These are phyloP conservation scores for Hydrotaea cyrtoneurina DNA, from an alignment of 2,888 invertebrate genomes.

Conservation along the genomic window DNA sequence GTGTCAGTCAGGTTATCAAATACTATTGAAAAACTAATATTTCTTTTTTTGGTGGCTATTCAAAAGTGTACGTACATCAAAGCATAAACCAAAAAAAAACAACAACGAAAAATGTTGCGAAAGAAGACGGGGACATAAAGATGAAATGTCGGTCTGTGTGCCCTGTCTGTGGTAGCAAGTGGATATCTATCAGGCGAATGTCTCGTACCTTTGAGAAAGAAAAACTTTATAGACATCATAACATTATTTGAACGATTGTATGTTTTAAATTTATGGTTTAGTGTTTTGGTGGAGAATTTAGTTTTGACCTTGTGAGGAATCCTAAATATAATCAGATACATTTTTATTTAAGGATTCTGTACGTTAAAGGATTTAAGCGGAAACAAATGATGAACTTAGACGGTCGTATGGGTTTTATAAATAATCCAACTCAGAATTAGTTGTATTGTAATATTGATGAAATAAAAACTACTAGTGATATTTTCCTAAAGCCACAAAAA, in stretches of 20 bases:
- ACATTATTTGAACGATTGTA: not conserved
- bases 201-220: not conserved
- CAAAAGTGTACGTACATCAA: not conserved
- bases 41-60: slow-evolving; percentile 76
- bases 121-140: slow-evolving; percentile 30
- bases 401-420: too few species aligned
- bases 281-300: not conserved
- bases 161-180: not conserved
- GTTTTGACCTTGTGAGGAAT: too few species aligned
- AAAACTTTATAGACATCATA: slow-evolving; percentile 48
- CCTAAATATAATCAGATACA: too few species aligned
- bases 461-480: too few species aligned
- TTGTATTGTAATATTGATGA: too few species aligned
- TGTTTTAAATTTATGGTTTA: slow-evolving; percentile 29
- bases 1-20: slow-evolving; percentile 74
- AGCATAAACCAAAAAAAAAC: slow-evolving; percentile 15
- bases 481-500: too few species aligned
- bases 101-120: slow-evolving; percentile 9
- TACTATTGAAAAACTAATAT: slow-evolving; percentile 77
- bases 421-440: too few species aligned
- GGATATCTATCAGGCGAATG: not conserved
- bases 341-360: too few species aligned
- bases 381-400: too few species aligned
- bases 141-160: not conserved
- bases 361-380: too few species aligned